phyloP scores from a whole-genome alignment of 2,797 vertebrate species.

The Rhabdophis nuchalis region DNA sequence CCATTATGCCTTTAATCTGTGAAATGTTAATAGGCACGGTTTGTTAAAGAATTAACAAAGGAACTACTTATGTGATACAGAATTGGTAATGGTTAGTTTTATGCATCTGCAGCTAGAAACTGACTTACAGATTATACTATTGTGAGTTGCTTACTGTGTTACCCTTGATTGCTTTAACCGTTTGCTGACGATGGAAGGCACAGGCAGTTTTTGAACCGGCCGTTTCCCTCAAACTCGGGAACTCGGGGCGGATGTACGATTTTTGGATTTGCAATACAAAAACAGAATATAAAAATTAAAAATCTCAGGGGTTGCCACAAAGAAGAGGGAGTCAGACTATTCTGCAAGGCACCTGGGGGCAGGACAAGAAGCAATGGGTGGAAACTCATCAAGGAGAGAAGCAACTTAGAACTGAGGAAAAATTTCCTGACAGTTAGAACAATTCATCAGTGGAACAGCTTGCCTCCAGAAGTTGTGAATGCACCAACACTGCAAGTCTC shows the following conservation, averaged over 20 bases:
- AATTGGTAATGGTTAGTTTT: background rate
- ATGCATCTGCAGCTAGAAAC: background rate
- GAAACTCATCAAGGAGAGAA: too few species aligned
- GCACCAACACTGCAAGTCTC: too few species aligned
- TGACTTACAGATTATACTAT: background rate
- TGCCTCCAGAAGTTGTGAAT: too few species aligned
- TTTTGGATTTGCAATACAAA: background rate
- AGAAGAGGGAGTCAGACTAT: too few species aligned
- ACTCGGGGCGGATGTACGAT: background rate
- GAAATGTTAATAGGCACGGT: background rate
- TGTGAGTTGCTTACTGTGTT: slow-evolving; percentile 7
- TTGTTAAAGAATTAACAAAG: background rate
- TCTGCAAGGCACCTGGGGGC: too few species aligned
- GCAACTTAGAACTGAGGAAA: too few species aligned
- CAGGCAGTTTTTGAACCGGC: background rate
- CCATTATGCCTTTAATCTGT: background rate
- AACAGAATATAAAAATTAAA: background rate
- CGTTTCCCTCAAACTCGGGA: background rate
- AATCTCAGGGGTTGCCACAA: too few species aligned
- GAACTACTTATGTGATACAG: background rate
- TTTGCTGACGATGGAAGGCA: background rate
- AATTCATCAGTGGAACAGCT: too few species aligned
- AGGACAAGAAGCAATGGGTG: too few species aligned
- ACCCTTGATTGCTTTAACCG: slow-evolving; percentile 27
- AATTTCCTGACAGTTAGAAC: too few species aligned